Percentiles rank a stretch among this genome's conserved stretches.
phyloP scores from a whole-genome alignment of 2,797 vertebrate species.

The Enteromius paludinosus region DNA sequence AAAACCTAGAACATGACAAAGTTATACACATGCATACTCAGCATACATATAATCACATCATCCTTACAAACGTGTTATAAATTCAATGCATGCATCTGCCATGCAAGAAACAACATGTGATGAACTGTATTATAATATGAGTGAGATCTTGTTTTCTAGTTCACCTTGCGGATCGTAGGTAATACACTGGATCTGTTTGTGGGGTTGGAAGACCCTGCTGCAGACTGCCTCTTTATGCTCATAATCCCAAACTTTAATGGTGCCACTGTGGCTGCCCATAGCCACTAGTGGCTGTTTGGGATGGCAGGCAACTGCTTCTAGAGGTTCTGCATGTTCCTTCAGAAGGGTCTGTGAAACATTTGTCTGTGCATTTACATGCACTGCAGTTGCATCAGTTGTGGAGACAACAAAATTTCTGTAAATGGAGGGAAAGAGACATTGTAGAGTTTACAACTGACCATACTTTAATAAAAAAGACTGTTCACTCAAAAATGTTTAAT shows the following conservation, averaged over 20 bases:
- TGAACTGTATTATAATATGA: background rate
- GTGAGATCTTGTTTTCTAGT: conserved; percentile 5
- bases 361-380: conserved; percentile 78
- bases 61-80: background rate
- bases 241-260: conserved; percentile 89
- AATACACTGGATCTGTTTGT: conserved; percentile 81
- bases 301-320: conserved; percentile 87
- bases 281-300: conserved; percentile 79
- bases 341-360: conserved; percentile 74
- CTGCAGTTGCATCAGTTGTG: conserved; percentile 78
- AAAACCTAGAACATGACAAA: conserved; percentile 73
- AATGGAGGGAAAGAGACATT: conserved; percentile 41
- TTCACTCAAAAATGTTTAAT: background rate
- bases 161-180: conserved; percentile 87
- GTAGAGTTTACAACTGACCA: background rate
- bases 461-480: background rate
- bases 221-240: conserved; percentile 70
- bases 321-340: conserved; percentile 75
- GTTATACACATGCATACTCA: background rate
- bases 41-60: background rate
- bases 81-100: background rate
- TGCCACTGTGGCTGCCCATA: conserved; percentile 81
- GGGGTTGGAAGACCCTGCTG: conserved; percentile 79
- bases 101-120: background rate
- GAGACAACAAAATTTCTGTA: conserved; percentile 89